Evolutionary conservation across 2,797 vertebrate genomes (phyloP).

Genomic region (Micrastur ruficollis): DNA sequence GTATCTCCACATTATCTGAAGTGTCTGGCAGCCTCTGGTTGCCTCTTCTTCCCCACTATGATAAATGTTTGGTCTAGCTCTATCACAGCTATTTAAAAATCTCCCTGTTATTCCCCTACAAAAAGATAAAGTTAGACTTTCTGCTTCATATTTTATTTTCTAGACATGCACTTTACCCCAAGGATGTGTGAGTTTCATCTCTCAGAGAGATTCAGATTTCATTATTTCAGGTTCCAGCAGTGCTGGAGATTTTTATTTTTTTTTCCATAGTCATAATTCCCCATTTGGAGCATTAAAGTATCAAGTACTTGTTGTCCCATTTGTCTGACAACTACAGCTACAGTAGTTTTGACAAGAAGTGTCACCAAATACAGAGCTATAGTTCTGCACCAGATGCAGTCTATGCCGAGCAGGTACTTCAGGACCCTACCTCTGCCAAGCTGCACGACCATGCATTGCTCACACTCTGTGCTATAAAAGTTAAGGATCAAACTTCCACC

Average conservation of each 20-base stretch:
- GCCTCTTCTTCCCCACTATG: not conserved
- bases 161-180: not conserved
- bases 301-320: not conserved
- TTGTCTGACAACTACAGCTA: not conserved
- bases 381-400: not conserved
- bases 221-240: not conserved
- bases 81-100: not conserved
- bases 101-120: not conserved
- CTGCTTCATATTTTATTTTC: not conserved
- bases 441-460: rapidly evolving
- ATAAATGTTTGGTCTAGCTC: not conserved
- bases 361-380: not conserved
- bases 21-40: not conserved
- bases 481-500: not conserved
- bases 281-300: not conserved
- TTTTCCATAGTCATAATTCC: not conserved
- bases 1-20: not conserved
- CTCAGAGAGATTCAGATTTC: not conserved
- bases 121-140: not conserved
- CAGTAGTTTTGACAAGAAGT: not conserved
- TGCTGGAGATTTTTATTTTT: not conserved
- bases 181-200: not conserved
- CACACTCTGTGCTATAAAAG: not conserved
- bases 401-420: not conserved
- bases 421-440: not conserved